These are phyloP conservation scores for Campylorhamphus procurvoides DNA, from an alignment of 2,113 vertebrate genomes.

Conservation along the genomic window DNA sequence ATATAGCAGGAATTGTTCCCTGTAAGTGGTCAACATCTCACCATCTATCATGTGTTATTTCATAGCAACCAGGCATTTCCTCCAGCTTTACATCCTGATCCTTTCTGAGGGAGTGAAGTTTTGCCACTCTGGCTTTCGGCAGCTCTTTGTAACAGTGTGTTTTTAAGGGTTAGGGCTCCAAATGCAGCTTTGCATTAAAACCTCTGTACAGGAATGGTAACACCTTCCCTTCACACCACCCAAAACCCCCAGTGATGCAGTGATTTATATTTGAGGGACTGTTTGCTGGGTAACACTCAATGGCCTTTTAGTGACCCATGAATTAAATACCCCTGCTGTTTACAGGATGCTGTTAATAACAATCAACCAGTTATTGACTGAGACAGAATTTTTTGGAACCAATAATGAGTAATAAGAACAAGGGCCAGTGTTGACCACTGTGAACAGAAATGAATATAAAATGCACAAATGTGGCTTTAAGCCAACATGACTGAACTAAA, in stretches of 20 bases:
- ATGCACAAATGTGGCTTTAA: neutral
- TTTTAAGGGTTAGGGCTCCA: neutral
- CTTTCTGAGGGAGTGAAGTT: neutral
- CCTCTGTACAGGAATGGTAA: neutral
- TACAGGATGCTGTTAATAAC: neutral
- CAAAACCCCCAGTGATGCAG: neutral
- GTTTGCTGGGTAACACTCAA: neutral
- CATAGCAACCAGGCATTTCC: neutral
- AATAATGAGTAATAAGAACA: neutral
- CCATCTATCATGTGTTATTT: neutral
- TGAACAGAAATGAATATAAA: neutral
- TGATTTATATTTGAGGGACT: neutral
- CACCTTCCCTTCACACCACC: neutral
- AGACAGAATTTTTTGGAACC: neutral
- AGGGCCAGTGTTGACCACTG: neutral
- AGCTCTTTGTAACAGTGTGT: neutral
- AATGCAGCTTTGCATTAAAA: neutral
- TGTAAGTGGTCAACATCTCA: neutral
- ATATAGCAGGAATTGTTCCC: neutral
- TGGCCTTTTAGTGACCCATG: neutral
- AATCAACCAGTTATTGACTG: neutral
- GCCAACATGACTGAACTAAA: neutral
- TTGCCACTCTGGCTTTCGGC: neutral
- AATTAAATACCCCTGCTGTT: neutral
- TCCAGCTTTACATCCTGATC: neutral